Evolutionary conservation across 2,113 vertebrate genomes (phyloP).

Genomic region (Apaloderma vittatum): DNA sequence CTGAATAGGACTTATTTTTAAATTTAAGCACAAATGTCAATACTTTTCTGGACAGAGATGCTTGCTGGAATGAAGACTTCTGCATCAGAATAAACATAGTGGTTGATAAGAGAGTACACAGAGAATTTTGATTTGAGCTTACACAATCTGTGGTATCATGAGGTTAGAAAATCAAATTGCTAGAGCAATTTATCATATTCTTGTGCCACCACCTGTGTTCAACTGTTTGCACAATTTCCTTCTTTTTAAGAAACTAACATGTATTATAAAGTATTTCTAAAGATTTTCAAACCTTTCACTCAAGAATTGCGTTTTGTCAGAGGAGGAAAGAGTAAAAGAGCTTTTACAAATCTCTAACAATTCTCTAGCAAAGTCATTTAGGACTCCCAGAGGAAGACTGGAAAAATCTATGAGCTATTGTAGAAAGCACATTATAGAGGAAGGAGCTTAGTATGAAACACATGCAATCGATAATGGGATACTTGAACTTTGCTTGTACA

Average conservation of each 20-base stretch:
- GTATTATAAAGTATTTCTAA: conserved; percentile 3
- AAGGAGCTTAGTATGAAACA: conserved; percentile 72
- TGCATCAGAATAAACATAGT: conserved; percentile 51
- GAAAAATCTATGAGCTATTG: conserved; percentile 73
- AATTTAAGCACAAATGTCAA: conserved; percentile 69
- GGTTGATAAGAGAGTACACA: conserved; percentile 42
- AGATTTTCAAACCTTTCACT: conserved; percentile 9
- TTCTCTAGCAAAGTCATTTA: conserved; percentile 52
- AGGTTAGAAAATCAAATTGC: conserved; percentile 43
- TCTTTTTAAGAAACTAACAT: not conserved
- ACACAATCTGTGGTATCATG: conserved; percentile 4
- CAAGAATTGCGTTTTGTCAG: not conserved
- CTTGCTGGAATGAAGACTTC: conserved; percentile 36
- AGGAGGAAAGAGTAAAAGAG: conserved; percentile 6
- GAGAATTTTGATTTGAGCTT: conserved; percentile 58
- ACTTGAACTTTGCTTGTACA: conserved; percentile 74
- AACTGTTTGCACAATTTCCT: not conserved
- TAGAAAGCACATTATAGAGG: conserved; percentile 68
- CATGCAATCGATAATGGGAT: conserved; percentile 68
- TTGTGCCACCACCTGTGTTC: not conserved
- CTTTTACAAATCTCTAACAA: conserved; percentile 9
- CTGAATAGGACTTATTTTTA: conserved; percentile 22
- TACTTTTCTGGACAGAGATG: conserved; percentile 52
- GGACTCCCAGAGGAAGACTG: conserved; percentile 61
- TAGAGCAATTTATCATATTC: not conserved